phyloP scores from a whole-genome alignment of 2,888 invertebrate genomes.

The Carcina quercana region DNA sequence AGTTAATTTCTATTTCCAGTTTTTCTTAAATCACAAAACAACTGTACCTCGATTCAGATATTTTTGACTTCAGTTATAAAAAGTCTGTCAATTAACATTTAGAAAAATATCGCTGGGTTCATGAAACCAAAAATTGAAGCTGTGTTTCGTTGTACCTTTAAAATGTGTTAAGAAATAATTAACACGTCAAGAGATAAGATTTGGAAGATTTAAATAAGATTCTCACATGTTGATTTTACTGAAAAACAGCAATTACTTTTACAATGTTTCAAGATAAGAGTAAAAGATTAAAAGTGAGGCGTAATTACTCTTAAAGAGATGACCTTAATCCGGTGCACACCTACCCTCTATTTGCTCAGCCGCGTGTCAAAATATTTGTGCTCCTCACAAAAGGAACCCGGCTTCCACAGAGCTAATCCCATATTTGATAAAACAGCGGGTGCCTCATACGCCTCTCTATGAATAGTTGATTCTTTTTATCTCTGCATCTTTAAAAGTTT shows the following conservation, averaged over 20 bases:
- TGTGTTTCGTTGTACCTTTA: no score
- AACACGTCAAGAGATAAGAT: no score
- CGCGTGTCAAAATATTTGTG: conserved; percentile 67
- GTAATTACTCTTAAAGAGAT: conserved; percentile 33
- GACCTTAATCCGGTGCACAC: conserved; percentile 45
- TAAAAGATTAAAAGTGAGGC: conserved; percentile 23
- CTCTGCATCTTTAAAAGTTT: conserved; percentile 53
- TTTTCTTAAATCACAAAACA: no score
- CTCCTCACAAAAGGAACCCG: conserved; percentile 46
- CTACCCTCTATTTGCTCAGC: conserved; percentile 46
- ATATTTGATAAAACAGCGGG: conserved; percentile 71
- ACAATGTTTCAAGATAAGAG: background rate
- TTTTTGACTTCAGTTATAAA: no score
- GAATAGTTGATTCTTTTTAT: conserved; percentile 61
- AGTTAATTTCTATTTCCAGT: no score
- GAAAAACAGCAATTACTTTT: background rate
- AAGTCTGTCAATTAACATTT: no score
- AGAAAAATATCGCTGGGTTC: no score
- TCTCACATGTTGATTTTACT: background rate
- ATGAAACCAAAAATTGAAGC: no score
- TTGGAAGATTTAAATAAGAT: no score
- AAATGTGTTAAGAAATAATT: no score
- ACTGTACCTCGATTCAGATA: no score
- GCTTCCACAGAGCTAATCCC: conserved; percentile 57
- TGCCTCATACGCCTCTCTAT: conserved; percentile 50